Evolutionary conservation across 2,113 vertebrate species (phyloP).

Genomic region (Datnioides undecimradiatus): DNA sequence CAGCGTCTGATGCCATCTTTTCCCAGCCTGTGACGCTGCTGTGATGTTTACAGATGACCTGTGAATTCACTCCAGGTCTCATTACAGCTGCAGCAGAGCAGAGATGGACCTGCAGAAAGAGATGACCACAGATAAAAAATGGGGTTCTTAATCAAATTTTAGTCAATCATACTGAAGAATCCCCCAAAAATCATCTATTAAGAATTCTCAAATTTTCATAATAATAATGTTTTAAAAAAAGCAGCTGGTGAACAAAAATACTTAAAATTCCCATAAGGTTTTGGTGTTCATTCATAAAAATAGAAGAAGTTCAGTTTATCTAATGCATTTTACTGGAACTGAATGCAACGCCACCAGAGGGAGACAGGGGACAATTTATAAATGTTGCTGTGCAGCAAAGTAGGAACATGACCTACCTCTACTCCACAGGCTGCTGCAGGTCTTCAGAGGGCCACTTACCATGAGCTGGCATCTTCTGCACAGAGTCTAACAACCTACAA

Average conservation of each 20-base stretch:
- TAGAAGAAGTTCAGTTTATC: no score
- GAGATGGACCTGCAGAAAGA: constrained; percentile 15
- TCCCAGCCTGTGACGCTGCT: not conserved
- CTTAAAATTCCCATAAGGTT: no score
- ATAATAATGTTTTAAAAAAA: no score
- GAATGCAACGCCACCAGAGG: not conserved
- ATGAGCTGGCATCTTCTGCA: constrained; percentile 45
- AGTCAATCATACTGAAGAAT: no score
- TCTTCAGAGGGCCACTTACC: constrained; percentile 68
- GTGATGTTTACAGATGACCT: not conserved
- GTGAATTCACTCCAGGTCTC: not conserved
- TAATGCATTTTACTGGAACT: no score
- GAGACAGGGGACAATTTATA: not conserved
- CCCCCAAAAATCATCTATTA: no score
- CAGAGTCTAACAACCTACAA: constrained; percentile 76
- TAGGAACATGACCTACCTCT: constrained; percentile 33
- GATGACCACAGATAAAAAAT: no score
- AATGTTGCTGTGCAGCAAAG: not conserved
- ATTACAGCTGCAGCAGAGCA: not conserved
- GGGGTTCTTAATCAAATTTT: no score
- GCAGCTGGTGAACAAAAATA: no score
- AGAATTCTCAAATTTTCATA: no score
- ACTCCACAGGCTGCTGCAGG: constrained; percentile 8
- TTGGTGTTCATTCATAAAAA: no score
- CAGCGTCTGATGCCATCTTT: not conserved